A percentile compares a stretch with the other conserved stretches of the same genome.
Evolutionary conservation across 2,888 invertebrate genomes (phyloP).

Genomic region (Hermodice carunculata): DNA sequence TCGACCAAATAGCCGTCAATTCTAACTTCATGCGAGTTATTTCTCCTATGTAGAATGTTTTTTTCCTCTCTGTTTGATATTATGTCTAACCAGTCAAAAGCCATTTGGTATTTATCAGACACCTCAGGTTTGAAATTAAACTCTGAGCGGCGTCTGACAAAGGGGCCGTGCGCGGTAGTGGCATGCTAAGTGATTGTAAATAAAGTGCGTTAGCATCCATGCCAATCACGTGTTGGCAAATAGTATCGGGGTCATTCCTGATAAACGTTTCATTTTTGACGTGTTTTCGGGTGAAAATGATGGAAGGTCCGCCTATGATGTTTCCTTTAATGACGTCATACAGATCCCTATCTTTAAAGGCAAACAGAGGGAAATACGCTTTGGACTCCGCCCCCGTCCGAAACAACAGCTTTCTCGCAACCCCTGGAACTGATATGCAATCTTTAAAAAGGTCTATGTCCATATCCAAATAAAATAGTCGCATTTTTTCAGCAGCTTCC

Average conservation of each 20-base stretch:
- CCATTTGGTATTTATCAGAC: not conserved
- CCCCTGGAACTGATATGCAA: conserved; percentile 3
- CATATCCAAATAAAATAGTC: conserved; percentile 1
- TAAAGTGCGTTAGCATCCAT: not conserved
- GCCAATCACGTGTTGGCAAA: not conserved
- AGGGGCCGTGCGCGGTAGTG: not conserved
- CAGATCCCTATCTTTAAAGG: not conserved
- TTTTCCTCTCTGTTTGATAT: not conserved
- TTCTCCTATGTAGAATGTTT: not conserved
- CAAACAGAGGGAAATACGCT: not conserved
- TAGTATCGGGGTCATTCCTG: not conserved
- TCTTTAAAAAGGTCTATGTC: conserved; percentile 8
- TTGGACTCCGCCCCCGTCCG: too few species aligned
- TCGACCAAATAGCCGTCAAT: not conserved
- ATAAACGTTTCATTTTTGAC: not conserved
- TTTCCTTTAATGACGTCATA: too few species aligned
- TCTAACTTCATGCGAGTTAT: not conserved
- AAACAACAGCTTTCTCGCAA: not conserved
- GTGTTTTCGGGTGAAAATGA: not conserved
- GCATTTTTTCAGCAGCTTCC: not conserved
- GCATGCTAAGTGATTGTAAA: not conserved
- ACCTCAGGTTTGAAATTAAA: not conserved
- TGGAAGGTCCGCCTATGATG: conserved; percentile 8
- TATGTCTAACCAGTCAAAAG: not conserved
- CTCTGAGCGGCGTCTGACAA: not conserved